phyloP scores from a whole-genome alignment of 2,113 vertebrate species.

The Fregata magnificens region DNA sequence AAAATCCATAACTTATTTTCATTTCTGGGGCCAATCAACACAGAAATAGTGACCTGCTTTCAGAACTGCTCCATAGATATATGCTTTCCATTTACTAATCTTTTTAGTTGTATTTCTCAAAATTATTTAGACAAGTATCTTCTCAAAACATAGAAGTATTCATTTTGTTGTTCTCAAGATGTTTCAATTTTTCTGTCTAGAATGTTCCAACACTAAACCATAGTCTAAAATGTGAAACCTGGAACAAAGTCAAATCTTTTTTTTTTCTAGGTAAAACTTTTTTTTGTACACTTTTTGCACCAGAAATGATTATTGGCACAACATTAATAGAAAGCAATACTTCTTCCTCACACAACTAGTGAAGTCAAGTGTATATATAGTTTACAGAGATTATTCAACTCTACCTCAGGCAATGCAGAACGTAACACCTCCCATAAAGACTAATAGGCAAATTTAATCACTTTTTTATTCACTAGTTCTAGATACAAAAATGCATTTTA shows the following conservation, averaged over 20 bases:
- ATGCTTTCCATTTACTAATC: neutral
- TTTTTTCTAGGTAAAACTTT: neutral
- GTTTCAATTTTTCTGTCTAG: neutral
- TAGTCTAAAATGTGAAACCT: neutral
- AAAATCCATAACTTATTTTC: neutral
- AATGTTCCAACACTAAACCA: neutral
- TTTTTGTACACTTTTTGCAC: neutral
- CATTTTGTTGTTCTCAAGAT: neutral
- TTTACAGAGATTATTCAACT: neutral
- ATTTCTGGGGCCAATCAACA: neutral
- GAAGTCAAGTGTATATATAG: neutral
- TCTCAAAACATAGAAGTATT: neutral
- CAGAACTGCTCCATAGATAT: neutral
- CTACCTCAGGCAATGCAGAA: neutral
- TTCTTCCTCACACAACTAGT: neutral
- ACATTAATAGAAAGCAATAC: neutral
- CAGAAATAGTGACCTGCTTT: neutral
- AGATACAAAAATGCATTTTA: neutral
- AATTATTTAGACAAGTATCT: neutral
- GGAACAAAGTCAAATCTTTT: neutral
- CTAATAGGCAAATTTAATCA: neutral
- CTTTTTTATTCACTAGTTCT: neutral
- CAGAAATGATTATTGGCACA: neutral
- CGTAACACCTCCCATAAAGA: neutral
- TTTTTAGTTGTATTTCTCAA: neutral